Evolutionary conservation across 2,888 invertebrate genomes (phyloP).

Genomic region (Gryllus longicercus): DNA sequence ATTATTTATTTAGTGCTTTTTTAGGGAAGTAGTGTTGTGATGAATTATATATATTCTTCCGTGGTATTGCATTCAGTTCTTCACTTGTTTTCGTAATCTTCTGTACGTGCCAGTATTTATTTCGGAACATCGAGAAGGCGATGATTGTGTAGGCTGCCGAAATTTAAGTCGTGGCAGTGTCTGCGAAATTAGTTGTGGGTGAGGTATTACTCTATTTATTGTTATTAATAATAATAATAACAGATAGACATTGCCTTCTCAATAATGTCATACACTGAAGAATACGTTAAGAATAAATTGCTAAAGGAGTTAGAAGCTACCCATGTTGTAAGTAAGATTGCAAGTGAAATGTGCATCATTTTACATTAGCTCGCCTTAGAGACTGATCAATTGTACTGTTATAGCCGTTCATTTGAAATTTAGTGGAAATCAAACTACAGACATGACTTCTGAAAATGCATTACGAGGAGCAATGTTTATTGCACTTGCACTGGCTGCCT

Average conservation of each 20-base stretch:
- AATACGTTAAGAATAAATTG: conserved; percentile 63
- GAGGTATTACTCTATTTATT: background rate
- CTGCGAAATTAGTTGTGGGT: background rate
- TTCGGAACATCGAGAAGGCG: background rate
- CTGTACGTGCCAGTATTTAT: no score
- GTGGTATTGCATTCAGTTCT: no score
- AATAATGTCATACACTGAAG: conserved; percentile 62
- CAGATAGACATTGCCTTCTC: background rate
- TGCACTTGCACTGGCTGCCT: conserved; percentile 55
- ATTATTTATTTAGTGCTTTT: no score
- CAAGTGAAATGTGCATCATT: background rate
- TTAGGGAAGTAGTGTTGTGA: no score
- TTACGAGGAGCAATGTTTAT: conserved; percentile 34
- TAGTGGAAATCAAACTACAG: background rate
- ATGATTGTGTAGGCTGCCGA: background rate
- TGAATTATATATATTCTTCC: no score
- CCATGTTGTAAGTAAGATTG: conserved; percentile 65
- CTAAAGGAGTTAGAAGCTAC: conserved; percentile 63
- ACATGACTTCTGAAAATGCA: conserved; percentile 6
- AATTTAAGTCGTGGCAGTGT: background rate
- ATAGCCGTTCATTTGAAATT: conserved; percentile 11
- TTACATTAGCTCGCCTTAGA: conserved; percentile 2
- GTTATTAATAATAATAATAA: background rate
- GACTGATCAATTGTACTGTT: background rate
- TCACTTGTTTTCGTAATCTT: no score